Evolutionary conservation across 2,888 invertebrate species (phyloP), one percentile per base, ranked within the genome.

Genomic region (Resseliella maxima): DNA sequence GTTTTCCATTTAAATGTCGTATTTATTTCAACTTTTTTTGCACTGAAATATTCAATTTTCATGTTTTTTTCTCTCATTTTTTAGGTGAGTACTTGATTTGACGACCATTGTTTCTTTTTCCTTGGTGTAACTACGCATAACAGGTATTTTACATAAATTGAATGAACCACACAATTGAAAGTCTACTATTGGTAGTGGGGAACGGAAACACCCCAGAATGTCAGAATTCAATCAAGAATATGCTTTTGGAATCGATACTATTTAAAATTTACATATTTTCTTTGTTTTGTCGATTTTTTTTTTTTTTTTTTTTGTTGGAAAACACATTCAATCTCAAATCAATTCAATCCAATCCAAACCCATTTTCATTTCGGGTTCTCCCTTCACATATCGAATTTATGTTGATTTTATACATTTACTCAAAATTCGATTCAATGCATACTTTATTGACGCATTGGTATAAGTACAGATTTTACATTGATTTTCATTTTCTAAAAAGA

Each of bases 1-100:
- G 72, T 72, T 72, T 72, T 72, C 72, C 72, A 72, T 72, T 83
- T 83, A 83, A 36, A 83, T 83, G 36, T 83, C n/a, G n/a, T n/a
- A n/a, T 18, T 83, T 83, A n/a, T 36, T n/a, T 36, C 8, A 38
- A 83, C 38, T 38, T 31, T 59, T 41, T 41, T 72, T 31, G 31
- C 2, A 38, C 6, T 1, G 38, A 36, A 83, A 83, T 38, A n/a
- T n/a, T 38, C 83, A 83, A 83, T 36, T 41, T 85, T 41, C 38
- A n/a, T 46, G 45, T 45, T 46, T 45, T 85, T 18, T 85, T 6
- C 46, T 46, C 27, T 85, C 46, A 46, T 31, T 27, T 85, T 85
- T 27, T 85, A 85, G 85, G 85, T 85, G 85, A 85, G 85, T 85
- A 85, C 24, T 46, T 15, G 31, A 2, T 18, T 45, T 24, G 31